Conservation (phyloP, 2,113 vertebrate species). For the Tinamus guttatus region DNA sequence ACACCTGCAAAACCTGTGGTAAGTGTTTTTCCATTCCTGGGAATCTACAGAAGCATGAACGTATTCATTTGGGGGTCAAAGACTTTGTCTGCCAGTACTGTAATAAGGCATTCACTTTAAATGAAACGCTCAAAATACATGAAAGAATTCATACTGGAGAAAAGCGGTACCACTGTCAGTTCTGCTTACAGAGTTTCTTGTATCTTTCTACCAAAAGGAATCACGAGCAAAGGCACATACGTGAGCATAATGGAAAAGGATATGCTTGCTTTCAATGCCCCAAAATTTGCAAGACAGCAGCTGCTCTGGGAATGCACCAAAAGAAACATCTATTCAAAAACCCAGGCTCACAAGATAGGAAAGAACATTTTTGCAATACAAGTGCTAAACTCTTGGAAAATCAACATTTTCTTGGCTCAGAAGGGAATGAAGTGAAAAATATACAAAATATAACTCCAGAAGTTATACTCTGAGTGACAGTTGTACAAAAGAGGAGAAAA, state of each 20-base stretch:
- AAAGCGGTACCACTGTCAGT: constrained; percentile 94
- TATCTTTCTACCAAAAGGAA: constrained; percentile 96
- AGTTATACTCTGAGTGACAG: constrained; percentile 60
- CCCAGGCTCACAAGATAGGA: constrained; percentile 53
- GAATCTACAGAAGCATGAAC: constrained; percentile 80
- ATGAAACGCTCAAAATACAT: constrained; percentile 87
- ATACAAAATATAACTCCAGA: constrained; percentile 36
- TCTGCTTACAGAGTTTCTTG: constrained; percentile 94
- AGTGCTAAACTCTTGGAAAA: constrained; percentile 55
- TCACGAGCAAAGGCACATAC: constrained; percentile 92
- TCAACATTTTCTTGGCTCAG: constrained; percentile 53
- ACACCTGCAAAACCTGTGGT: constrained; percentile 91
- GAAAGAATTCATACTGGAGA: constrained; percentile 89
- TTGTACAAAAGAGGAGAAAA: not conserved
- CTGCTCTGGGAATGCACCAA: constrained; percentile 85
- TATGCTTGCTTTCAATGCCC: constrained; percentile 84
- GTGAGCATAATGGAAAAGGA: constrained; percentile 81
- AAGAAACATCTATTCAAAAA: constrained; percentile 87
- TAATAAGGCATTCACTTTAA: constrained; percentile 88
- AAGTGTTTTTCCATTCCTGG: constrained; percentile 90
- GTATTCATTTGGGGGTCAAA: constrained; percentile 81
- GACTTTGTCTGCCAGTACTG: constrained; percentile 93
- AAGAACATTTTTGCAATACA: constrained; percentile 64
- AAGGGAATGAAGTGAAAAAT: constrained; percentile 60
- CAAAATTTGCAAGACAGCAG: constrained; percentile 88